phyloP scores from a whole-genome alignment of 2,797 vertebrate genomes.

The Lepilemur septentrionalis region DNA sequence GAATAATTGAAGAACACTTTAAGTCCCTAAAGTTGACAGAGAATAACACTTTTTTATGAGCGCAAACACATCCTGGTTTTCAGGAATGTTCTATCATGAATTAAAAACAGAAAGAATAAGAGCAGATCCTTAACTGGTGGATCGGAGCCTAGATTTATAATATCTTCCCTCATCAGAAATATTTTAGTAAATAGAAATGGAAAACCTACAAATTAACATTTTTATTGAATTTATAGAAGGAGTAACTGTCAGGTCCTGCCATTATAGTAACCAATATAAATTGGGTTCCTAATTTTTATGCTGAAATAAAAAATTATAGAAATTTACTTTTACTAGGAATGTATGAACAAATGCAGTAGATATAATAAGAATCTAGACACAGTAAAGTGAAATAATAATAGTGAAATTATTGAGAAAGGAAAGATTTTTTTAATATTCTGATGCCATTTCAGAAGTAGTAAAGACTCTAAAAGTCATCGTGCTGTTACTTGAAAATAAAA shows the following conservation, averaged over 20 bases:
- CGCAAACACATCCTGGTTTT: background rate
- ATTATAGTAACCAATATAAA: background rate
- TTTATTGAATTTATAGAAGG: background rate
- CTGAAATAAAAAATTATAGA: background rate
- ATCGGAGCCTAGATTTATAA: background rate
- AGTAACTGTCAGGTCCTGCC: background rate
- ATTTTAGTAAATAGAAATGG: background rate
- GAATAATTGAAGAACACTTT: background rate
- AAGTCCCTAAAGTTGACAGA: background rate
- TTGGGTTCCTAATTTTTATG: background rate
- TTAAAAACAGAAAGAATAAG: background rate
- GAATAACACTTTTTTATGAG: background rate
- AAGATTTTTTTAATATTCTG: background rate
- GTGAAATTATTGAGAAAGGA: background rate
- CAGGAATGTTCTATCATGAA: background rate
- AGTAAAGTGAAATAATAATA: background rate
- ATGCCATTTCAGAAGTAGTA: background rate
- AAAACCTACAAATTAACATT: background rate
- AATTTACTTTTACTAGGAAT: background rate
- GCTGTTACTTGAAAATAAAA: slow-evolving; percentile 18
- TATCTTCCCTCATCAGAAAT: background rate
- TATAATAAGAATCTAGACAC: background rate
- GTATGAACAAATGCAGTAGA: background rate
- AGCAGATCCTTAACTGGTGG: background rate
- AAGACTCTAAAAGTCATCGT: background rate